Conservation (phyloP, 2,888 invertebrate genomes). For the Harpalus rufipes region DNA sequence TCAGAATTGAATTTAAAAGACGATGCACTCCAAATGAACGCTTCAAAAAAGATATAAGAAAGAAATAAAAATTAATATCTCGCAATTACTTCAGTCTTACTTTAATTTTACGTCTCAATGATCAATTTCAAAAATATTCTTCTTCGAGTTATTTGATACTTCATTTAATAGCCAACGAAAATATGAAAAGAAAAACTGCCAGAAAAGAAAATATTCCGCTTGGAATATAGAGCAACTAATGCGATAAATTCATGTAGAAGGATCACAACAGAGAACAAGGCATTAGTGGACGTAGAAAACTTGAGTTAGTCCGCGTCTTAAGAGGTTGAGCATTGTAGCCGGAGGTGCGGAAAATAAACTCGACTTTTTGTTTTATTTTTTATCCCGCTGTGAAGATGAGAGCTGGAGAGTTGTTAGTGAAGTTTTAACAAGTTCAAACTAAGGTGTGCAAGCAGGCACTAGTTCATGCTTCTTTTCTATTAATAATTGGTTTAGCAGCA, state of each 20-base stretch:
- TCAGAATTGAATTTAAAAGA: too few relatives aligned
- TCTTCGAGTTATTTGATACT: slow-evolving; percentile 9
- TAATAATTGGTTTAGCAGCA: slow-evolving; percentile 35
- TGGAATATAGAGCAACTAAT: slow-evolving; percentile 19
- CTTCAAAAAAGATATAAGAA: neutral
- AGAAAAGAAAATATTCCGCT: slow-evolving; percentile 21
- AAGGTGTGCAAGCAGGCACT: slow-evolving; percentile 12
- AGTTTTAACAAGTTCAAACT: slow-evolving; percentile 51
- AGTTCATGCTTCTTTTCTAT: slow-evolving; percentile 21
- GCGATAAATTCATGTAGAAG: slow-evolving; percentile 39
- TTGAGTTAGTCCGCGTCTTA: slow-evolving; percentile 40
- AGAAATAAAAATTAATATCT: neutral
- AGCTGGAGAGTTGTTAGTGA: slow-evolving; percentile 42
- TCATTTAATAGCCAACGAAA: slow-evolving; percentile 31
- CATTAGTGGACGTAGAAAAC: slow-evolving; percentile 48
- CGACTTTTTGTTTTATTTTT: slow-evolving; percentile 44
- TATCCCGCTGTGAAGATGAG: slow-evolving; percentile 45
- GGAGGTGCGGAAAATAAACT: slow-evolving; percentile 48
- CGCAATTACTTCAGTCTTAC: neutral
- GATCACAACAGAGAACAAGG: slow-evolving; percentile 25
- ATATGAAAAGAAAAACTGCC: neutral
- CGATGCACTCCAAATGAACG: neutral
- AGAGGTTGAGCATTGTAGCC: slow-evolving; percentile 27
- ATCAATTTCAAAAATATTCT: slow-evolving; percentile 8
- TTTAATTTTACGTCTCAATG: neutral